Conservation (phyloP, 2,113 vertebrate genomes). For the Dasyprocta punctata region DNA sequence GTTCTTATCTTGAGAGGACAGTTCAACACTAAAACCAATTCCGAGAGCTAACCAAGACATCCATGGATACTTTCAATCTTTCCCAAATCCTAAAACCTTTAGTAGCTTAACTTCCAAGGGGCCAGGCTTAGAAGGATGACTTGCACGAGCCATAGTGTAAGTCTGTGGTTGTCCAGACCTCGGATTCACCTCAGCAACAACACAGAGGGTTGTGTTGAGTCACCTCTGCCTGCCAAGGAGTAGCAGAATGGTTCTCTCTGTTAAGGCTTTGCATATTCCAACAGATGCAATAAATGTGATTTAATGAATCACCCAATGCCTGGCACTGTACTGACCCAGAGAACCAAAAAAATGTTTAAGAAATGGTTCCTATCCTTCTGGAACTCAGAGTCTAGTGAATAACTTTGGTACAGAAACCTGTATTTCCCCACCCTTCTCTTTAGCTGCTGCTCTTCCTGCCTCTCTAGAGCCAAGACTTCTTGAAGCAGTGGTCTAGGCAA, state of each 20-base stretch:
- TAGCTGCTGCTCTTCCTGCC: neutral
- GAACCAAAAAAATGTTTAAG: neutral
- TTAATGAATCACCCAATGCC: neutral
- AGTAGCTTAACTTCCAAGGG: neutral
- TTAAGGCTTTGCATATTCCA: neutral
- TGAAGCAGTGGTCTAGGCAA: neutral
- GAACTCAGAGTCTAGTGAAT: neutral
- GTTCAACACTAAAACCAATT: neutral
- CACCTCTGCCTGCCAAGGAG: neutral
- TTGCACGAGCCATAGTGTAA: neutral
- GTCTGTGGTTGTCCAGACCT: rapidly evolving
- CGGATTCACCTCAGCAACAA: neutral
- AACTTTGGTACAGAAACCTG: neutral
- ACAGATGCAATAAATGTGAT: neutral
- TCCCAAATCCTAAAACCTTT: neutral
- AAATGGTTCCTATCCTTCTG: neutral
- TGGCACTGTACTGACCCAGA: neutral
- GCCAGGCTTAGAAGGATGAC: neutral
- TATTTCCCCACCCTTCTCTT: neutral
- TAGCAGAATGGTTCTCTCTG: neutral
- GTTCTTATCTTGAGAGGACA: neutral
- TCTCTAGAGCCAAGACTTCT: neutral
- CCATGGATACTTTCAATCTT: neutral
- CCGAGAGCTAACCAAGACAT: neutral
- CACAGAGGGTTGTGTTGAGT: neutral